These are phyloP conservation scores for Platichthys stellatus DNA, from an alignment of 2,113 vertebrate genomes.

Conservation along the genomic window DNA sequence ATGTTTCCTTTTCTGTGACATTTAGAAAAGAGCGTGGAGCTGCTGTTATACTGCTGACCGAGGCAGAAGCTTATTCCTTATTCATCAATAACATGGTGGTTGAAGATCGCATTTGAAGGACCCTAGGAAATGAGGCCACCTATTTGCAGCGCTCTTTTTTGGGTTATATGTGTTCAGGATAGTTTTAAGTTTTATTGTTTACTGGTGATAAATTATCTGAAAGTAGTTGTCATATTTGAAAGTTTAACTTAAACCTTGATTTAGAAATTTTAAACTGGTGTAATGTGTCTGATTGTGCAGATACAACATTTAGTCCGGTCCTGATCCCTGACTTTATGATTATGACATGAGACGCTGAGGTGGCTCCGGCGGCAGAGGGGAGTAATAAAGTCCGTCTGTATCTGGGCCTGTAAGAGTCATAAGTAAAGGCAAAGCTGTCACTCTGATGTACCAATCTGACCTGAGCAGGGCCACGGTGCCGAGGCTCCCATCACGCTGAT, in stretches of 20 bases:
- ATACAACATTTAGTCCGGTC: conserved; percentile 6
- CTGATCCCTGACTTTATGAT: conserved; percentile 22
- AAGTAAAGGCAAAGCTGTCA: conserved; percentile 70
- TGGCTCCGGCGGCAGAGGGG: conserved; percentile 22
- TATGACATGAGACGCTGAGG: conserved; percentile 25
- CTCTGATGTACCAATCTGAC: conserved; percentile 76
- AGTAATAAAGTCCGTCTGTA: conserved; percentile 62
- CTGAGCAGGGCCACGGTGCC: conserved; percentile 56
- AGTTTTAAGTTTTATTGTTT: too few species aligned
- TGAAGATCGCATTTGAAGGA: too few species aligned
- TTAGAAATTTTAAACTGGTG: not conserved
- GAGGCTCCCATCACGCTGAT: conserved; percentile 68
- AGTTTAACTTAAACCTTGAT: too few species aligned
- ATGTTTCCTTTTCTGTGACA: not conserved
- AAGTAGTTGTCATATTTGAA: too few species aligned
- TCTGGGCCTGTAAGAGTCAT: conserved; percentile 33
- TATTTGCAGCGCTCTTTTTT: too few species aligned
- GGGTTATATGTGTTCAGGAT: too few species aligned
- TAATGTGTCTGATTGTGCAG: conserved; percentile 5
- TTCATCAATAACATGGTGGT: too few species aligned
- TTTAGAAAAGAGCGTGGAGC: not conserved
- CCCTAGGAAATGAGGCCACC: too few species aligned
- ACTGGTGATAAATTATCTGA: too few species aligned
- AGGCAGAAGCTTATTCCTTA: too few species aligned
- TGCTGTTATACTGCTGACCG: too few species aligned